Base-by-base conservation (phyloP, 2,888 invertebrate genomes). In the Sarcophaga caerulescens region DNA sequence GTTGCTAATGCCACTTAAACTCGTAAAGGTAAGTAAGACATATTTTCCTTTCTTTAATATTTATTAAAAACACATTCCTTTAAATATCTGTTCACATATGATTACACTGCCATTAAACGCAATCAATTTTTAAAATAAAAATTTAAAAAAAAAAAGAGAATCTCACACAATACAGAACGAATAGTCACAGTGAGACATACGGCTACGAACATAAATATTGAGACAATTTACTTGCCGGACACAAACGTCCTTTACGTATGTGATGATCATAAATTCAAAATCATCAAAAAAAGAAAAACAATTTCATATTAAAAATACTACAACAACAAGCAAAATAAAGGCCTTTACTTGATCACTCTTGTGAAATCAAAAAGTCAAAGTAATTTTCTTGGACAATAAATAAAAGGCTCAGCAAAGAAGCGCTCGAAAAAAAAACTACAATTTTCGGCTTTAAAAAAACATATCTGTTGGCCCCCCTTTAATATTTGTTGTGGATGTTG, bases 211-310 rank as follows among this genome's bases (percentile, higher is more conserved):
- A 12, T 25, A 74, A 69, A 70, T 74, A 47, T 76, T 71, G 69
- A 71, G 63, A 81, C 80, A 86, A 80, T 84, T 86, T 84, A 78
- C 81, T 84, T 78, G 84, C 86, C 81, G 84, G 86, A 84, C 86
- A 86, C 86, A 86, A 84, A 84, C 86, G 86, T 86, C 86, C 86
- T 86, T 84, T 86, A 86, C 86, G 84, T 86, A 84, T 86, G 86
- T 86, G 86, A 86, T 86, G 83, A 81, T 81, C 86, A 86, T 81
- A 86, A 86, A 86, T 84, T 86, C 62, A 86, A 86, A 78, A 73
- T 57, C 44, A 79, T 65, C 70, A 77, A 80, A 17, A 66, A 45
- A 68, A 73, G 14, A 63, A 59, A 47, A 74, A 73, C 12, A 52
- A 52, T 14, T 14, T 52, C 17, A 12, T 14, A 47, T 47, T 14